Percentiles rank a stretch among this genome's conserved stretches.
Conservation (phyloP, 2,888 invertebrate species). For the Eilema depressum region DNA sequence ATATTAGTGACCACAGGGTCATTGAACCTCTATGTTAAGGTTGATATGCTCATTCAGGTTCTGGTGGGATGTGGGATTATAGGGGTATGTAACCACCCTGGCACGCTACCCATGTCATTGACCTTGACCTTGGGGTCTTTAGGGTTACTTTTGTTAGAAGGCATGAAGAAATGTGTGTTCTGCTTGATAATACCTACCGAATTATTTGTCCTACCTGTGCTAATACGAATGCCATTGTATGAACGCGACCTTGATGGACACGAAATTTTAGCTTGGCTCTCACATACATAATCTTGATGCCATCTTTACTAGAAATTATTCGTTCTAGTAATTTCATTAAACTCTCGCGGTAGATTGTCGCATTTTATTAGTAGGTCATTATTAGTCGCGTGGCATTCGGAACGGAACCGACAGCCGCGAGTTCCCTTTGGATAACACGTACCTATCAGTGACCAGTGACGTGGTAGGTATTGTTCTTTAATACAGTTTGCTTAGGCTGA, state of each 20-base stretch:
- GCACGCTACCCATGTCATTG: no score
- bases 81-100: no score
- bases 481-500: neutral
- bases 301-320: conserved; percentile 2
- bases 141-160: no score
- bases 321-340: neutral
- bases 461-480: neutral
- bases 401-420: neutral
- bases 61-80: no score
- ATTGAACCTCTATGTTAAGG: no score
- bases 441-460: neutral
- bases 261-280: neutral
- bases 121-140: no score
- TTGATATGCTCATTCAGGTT: no score
- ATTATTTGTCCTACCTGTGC: neutral
- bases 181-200: neutral
- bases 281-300: neutral
- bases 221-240: neutral
- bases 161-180: no score
- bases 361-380: neutral
- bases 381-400: conserved; percentile 7
- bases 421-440: neutral
- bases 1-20: no score
- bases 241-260: neutral
- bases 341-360: conserved; percentile 1